phyloP scores from a whole-genome alignment of 2,797 vertebrate genomes.

The Pantherophis alleghaniensis region DNA sequence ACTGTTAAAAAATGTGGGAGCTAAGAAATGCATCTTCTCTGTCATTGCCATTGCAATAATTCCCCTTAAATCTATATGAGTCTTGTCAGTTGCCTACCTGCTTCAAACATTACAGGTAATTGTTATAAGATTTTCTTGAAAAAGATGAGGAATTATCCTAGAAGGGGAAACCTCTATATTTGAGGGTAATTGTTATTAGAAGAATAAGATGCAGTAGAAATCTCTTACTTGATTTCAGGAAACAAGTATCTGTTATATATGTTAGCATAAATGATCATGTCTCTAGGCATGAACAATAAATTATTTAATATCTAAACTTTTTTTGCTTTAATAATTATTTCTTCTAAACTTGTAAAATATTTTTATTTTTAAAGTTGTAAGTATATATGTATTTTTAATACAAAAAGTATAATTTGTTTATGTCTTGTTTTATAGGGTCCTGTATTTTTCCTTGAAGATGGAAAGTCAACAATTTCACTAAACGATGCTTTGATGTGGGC shows the following conservation, averaged over 20 bases:
- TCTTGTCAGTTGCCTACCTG: not conserved
- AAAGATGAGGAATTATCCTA: not conserved
- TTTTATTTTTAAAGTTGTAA: not conserved
- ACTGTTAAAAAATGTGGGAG: not conserved
- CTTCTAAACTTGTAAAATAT: not conserved
- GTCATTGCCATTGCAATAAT: not conserved
- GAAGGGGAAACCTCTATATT: not conserved
- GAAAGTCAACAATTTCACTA: conserved; percentile 90
- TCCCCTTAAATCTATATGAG: not conserved
- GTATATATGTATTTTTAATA: not conserved
- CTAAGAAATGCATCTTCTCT: not conserved
- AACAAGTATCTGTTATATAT: not conserved
- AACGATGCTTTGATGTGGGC: conserved; percentile 99
- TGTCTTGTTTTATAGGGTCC: conserved; percentile 78
- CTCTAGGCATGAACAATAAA: not conserved
- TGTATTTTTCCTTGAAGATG: conserved; percentile 92
- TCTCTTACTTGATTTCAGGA: not conserved
- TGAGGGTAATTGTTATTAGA: not conserved
- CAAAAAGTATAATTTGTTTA: not conserved
- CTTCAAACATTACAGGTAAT: not conserved
- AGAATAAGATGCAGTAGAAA: not conserved
- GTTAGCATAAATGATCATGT: not conserved
- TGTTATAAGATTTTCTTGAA: not conserved
- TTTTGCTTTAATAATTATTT: not conserved
- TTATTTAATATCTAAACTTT: not conserved